Percentiles rank a stretch among this genome's conserved stretches.
Conservation (phyloP, 2,797 vertebrate genomes). For the Poecilia picta region DNA sequence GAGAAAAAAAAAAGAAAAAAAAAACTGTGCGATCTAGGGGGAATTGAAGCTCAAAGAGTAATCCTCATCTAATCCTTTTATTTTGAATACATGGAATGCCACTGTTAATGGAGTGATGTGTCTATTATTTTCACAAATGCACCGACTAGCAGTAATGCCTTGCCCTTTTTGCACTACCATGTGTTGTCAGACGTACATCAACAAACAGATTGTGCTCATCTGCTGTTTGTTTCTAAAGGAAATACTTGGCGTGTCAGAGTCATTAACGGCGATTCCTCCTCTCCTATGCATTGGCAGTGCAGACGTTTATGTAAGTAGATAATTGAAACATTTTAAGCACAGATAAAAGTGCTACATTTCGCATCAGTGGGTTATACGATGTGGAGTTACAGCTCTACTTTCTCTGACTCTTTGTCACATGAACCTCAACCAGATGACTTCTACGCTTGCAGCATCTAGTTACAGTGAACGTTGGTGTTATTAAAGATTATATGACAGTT, state of each 20-base stretch:
- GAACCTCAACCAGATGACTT: conserved; percentile 41
- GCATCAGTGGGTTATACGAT: neutral
- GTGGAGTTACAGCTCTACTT: conserved; percentile 7
- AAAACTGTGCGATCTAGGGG: conserved; percentile 21
- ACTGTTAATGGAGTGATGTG: conserved; percentile 41
- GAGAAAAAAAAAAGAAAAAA: conserved; percentile 9
- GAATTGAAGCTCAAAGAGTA: conserved; percentile 48
- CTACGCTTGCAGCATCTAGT: conserved; percentile 33
- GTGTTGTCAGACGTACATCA: neutral
- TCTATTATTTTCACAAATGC: conserved; percentile 28
- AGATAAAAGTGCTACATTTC: neutral
- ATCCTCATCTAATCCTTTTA: conserved; percentile 69
- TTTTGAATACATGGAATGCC: conserved; percentile 50
- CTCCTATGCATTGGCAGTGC: neutral
- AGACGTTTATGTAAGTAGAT: neutral
- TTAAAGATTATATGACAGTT: conserved; percentile 56
- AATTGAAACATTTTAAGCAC: neutral
- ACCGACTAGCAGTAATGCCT: conserved; percentile 1
- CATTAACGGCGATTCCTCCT: neutral
- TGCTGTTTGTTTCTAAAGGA: neutral
- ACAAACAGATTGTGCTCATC: neutral
- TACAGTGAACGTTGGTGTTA: conserved; percentile 38
- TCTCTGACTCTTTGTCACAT: conserved; percentile 25
- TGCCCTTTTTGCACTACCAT: conserved; percentile 4
- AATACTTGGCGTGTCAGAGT: conserved; percentile 2